These are phyloP conservation scores for Paracentrotus lividus DNA, from an alignment of 53 echinoderm and acorn worm genomes.

Conservation along the genomic window DNA sequence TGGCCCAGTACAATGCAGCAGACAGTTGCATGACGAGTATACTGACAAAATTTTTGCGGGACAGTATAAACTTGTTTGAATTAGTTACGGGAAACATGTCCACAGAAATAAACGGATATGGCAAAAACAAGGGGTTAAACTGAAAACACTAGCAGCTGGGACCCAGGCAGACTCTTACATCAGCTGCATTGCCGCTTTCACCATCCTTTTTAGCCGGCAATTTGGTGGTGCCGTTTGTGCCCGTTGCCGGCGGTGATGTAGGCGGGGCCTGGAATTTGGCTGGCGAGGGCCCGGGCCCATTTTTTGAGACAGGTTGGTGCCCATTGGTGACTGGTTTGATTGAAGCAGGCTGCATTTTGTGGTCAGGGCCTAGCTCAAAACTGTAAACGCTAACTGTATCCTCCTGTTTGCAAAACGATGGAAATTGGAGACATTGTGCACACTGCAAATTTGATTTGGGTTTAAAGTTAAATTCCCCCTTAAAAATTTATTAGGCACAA, in stretches of 20 bases:
- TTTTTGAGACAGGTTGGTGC: conserved; percentile 1
- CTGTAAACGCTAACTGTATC: conserved; percentile 94
- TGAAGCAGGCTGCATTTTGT: conserved; percentile 6
- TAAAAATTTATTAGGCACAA: not conserved
- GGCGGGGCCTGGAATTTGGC: conserved; percentile 2
- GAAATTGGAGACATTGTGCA: conserved; percentile 46
- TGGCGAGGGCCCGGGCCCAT: not conserved
- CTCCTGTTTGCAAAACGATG: conserved; percentile 76
- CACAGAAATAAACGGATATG: conserved; percentile 10
- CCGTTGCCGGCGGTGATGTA: not conserved
- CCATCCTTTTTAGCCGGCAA: not conserved
- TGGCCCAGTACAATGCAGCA: not conserved
- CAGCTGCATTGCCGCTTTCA: not conserved
- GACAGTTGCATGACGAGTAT: not conserved
- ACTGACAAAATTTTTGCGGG: conserved; percentile 12
- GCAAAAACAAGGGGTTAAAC: conserved; percentile 3
- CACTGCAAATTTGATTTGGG: conserved; percentile 38
- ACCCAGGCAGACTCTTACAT: conserved; percentile 43
- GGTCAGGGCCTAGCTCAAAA: conserved; percentile 88
- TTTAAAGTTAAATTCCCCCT: not conserved
- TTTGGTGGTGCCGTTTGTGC: conserved; percentile 27
- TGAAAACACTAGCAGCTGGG: conserved; percentile 49
- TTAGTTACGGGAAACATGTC: not conserved
- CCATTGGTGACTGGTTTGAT: not conserved
- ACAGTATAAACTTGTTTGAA: conserved; percentile 9